These are phyloP conservation scores for Myotis brandtii DNA, from an alignment of 2,113 vertebrate species.

Conservation along the genomic window DNA sequence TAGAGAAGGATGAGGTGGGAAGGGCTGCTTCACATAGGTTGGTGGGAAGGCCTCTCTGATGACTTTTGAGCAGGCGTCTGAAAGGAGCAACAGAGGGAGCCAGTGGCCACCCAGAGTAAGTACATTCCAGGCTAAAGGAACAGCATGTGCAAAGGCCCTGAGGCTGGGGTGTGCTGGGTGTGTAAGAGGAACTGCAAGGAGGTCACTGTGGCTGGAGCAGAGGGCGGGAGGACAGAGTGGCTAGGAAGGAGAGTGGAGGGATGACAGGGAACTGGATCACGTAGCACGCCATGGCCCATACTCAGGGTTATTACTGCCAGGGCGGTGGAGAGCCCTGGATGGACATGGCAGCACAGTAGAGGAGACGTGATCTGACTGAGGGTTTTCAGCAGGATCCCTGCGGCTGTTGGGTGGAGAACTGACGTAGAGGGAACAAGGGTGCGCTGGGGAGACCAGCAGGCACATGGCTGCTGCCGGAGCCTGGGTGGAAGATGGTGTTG, in stretches of 20 bases:
- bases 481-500: too few species aligned
- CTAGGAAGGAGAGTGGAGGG: not conserved
- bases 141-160: not conserved
- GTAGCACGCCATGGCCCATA: not conserved
- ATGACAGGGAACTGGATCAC: not conserved
- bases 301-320: not conserved
- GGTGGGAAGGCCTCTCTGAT: not conserved
- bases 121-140: not conserved
- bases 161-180: not conserved
- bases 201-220: not conserved
- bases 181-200: not conserved
- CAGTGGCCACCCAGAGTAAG: not conserved
- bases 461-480: not conserved
- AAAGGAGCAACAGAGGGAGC: not conserved
- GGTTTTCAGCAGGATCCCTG: not conserved
- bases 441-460: too few species aligned
- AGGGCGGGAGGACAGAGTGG: not conserved
- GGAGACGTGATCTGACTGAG: not conserved
- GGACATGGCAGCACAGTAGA: not conserved
- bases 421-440: not conserved
- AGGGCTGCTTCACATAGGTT: not conserved
- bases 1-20: too few species aligned
- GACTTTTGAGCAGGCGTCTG: not conserved
- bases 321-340: not conserved
- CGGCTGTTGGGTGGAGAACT: not conserved